phyloP scores from a whole-genome alignment of 2,113 vertebrate genomes.

The Platichthys stellatus region DNA sequence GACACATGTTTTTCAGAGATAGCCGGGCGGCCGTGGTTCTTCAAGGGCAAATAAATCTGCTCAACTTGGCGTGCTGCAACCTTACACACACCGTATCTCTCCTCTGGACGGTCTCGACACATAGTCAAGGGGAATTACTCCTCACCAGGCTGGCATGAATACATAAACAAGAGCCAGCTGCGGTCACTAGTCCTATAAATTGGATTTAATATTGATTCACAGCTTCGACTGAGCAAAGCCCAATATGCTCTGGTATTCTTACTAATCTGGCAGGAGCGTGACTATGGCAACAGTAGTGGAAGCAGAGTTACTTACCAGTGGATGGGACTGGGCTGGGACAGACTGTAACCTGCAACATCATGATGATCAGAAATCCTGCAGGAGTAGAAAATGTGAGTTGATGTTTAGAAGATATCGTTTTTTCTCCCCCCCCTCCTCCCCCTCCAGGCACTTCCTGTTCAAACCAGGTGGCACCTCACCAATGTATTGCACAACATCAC shows the following conservation, averaged over 20 bases:
- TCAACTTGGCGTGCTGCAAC: slow-evolving; percentile 16
- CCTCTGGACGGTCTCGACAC: slow-evolving; percentile 56
- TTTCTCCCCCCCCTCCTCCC: slow-evolving; percentile 35
- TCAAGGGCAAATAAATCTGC: slow-evolving; percentile 67
- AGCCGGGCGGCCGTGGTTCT: slow-evolving; percentile 57
- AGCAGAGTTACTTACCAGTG: slow-evolving; percentile 56
- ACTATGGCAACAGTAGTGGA: slow-evolving; percentile 54
- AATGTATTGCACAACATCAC: slow-evolving; percentile 96
- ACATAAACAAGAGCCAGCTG: slow-evolving; percentile 69
- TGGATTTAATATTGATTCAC: slow-evolving; percentile 77
- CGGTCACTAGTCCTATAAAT: slow-evolving; percentile 69
- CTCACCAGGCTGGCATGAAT: slow-evolving; percentile 60
- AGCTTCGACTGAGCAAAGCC: slow-evolving; percentile 54
- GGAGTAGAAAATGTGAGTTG: not conserved
- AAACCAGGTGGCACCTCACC: slow-evolving; percentile 98
- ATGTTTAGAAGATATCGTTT: slow-evolving; percentile 4
- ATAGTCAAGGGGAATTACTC: slow-evolving; percentile 62
- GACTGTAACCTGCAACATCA: slow-evolving; percentile 19
- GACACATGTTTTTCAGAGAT: slow-evolving; percentile 63
- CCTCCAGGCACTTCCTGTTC: slow-evolving; percentile 96
- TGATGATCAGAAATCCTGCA: slow-evolving; percentile 7
- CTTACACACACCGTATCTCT: slow-evolving; percentile 28
- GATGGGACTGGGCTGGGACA: slow-evolving; percentile 34
- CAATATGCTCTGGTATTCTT: slow-evolving; percentile 32
- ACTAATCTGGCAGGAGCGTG: slow-evolving; percentile 46